A percentile compares a stretch with the other conserved stretches of the same genome.
These are phyloP conservation scores for Cantharis flavilabris DNA, from an alignment of 2,888 invertebrate genomes.

Conservation along the genomic window DNA sequence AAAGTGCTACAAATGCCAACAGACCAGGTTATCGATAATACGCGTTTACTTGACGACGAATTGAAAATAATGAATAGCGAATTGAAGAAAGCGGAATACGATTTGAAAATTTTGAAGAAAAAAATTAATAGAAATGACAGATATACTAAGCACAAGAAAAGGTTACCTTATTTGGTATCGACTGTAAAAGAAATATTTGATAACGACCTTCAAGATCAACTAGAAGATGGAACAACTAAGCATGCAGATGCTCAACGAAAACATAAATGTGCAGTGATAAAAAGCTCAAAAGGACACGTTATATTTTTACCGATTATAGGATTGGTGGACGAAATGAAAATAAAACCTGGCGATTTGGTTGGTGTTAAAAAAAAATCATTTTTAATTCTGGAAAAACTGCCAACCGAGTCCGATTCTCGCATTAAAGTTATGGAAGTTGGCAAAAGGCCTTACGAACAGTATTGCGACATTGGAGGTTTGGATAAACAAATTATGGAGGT, in stretches of 20 bases:
- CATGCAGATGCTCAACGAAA: background rate
- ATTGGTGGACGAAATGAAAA: background rate
- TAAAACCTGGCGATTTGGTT: background rate
- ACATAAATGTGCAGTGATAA: background rate
- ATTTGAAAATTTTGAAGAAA: background rate
- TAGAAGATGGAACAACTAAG: background rate
- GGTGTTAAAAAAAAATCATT: background rate
- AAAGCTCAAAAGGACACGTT: background rate
- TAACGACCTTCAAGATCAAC: background rate
- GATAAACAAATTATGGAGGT: constrained; percentile 98
- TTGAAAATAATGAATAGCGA: background rate
- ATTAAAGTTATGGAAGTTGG: constrained; percentile 72
- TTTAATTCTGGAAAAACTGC: background rate
- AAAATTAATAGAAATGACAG: background rate
- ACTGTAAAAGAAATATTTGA: background rate
- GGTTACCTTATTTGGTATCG: background rate
- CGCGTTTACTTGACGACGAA: background rate
- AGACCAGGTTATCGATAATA: background rate
- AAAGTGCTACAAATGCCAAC: background rate
- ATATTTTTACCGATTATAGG: background rate
- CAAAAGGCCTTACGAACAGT: constrained; percentile 98
- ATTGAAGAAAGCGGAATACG: background rate
- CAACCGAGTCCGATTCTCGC: background rate
- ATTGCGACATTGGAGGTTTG: constrained; percentile 98
- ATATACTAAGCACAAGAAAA: background rate